Evolutionary conservation across 2,797 vertebrate species (phyloP), one percentile per base, ranked within the genome.

Genomic region (Onychomys leucogaster): DNA sequence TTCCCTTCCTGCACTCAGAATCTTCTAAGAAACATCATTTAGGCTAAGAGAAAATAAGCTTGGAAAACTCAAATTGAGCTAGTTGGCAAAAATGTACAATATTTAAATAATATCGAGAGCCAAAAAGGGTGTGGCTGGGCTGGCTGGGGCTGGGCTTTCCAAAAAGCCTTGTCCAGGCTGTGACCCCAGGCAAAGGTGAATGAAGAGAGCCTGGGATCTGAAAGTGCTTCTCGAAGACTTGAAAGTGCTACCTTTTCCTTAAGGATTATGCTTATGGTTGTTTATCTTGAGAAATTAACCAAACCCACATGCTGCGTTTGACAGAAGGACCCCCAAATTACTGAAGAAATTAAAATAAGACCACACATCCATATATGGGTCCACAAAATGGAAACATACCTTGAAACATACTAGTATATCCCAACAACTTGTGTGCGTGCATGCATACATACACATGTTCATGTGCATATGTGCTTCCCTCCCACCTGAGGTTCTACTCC

Each of bases 321-420:
- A 41, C 19, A 55, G 23, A 82, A 52, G 34, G 84, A 81, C 25
- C 55, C 61, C 11, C 19, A 94, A 67, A 92, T 46, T 32, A 86
- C 49, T 61, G 12, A 65, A 67, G 46, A 5, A 13, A 85, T 81
- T 57, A 90, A 75, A 90, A 67, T 75, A 29, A 0, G 29, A 55
- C 1, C 0, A 3, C 32, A 41, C 21, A 46, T 25, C 21, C 27
- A 4, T 3, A 4, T 12, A 2, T 0, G 46, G 55, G n/a, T 7
- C 25, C 16, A 65, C 25, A 34, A 46, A 65, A 13, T 32, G 9
- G 9, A 75, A 88, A 43, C 55, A 21, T 11, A 84, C 86, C 21
- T 43, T 59, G 78, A 19, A 55, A 29, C 3, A 41, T 4, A 9
- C 67, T 32, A 32, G 49, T 19, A 21, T 19, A 52, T 16, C 6